Evolutionary conservation across 2,797 vertebrate genomes (phyloP).

Genomic region (Girardinus metallicus): DNA sequence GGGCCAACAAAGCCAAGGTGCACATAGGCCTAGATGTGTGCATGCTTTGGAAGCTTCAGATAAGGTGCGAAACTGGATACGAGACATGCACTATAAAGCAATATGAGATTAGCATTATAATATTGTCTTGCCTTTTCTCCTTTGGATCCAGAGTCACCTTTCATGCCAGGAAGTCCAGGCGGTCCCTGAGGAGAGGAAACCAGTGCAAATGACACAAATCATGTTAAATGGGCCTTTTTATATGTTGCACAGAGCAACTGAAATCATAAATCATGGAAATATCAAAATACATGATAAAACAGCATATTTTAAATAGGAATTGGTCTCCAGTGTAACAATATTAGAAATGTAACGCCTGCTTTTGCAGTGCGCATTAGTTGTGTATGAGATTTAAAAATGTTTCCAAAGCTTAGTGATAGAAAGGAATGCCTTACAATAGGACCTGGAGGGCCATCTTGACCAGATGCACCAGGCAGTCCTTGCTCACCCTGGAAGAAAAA

Average conservation of each 20-base stretch:
- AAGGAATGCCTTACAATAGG: slow-evolving; percentile 85
- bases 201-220: slow-evolving; percentile 4
- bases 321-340: not conserved
- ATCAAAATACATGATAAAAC: not conserved
- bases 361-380: not conserved
- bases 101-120: slow-evolving; percentile 71
- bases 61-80: slow-evolving; percentile 59
- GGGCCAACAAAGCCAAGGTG: slow-evolving; percentile 36
- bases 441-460: slow-evolving; percentile 94
- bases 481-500: slow-evolving; percentile 89
- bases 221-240: not conserved
- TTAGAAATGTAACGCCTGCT: not conserved
- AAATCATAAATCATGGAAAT: not conserved
- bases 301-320: not conserved
- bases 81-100: slow-evolving; percentile 63
- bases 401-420: not conserved
- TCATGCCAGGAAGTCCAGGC: slow-evolving; percentile 94
- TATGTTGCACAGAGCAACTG: not conserved
- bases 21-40: slow-evolving; percentile 45
- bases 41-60: slow-evolving; percentile 54
- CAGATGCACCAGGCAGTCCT: slow-evolving; percentile 92
- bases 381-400: not conserved
- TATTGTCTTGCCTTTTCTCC: slow-evolving; percentile 90
- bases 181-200: slow-evolving; percentile 86
- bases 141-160: slow-evolving; percentile 94